Percentiles rank a stretch among this genome's conserved stretches.
phyloP scores from a whole-genome alignment of 37 sponge, comb jelly and placozoan genomes.

The Beroe ovata region DNA sequence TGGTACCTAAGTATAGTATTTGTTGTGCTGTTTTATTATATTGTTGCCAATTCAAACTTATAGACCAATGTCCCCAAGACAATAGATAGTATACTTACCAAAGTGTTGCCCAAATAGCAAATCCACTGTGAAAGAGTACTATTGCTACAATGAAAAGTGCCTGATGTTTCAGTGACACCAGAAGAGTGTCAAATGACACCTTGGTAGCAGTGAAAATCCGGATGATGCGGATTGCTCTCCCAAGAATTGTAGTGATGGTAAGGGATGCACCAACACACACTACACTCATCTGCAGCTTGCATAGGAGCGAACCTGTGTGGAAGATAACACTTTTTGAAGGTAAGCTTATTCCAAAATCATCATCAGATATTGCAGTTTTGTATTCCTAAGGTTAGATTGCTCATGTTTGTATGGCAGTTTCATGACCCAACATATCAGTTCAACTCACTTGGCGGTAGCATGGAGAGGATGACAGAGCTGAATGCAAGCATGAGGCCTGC shows the following conservation, averaged over 20 bases:
- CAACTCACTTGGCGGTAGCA: background rate
- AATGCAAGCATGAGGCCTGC: background rate
- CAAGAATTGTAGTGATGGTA: constrained; percentile 54
- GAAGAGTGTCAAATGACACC: constrained; percentile 5
- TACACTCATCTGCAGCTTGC: constrained; percentile 7
- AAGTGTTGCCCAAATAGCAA: background rate
- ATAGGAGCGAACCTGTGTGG: constrained; percentile 4
- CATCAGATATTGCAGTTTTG: no score
- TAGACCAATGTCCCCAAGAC: no score
- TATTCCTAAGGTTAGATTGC: no score
- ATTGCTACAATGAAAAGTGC: constrained; percentile 12
- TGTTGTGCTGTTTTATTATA: no score
- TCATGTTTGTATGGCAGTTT: constrained; percentile 13
- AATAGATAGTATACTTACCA: background rate
- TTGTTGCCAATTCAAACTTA: no score
- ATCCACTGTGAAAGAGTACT: background rate
- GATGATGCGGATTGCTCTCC: constrained; percentile 31
- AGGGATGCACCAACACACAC: constrained; percentile 41
- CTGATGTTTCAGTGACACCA: constrained; percentile 50
- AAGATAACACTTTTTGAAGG: no score
- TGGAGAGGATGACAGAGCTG: constrained; percentile 1
- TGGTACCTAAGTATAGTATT: no score
- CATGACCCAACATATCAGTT: background rate
- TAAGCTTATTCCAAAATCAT: no score
- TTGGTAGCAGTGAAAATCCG: constrained; percentile 49